Base-by-base conservation (phyloP, 2,113 vertebrate species). In the Poecilia latipinna region DNA sequence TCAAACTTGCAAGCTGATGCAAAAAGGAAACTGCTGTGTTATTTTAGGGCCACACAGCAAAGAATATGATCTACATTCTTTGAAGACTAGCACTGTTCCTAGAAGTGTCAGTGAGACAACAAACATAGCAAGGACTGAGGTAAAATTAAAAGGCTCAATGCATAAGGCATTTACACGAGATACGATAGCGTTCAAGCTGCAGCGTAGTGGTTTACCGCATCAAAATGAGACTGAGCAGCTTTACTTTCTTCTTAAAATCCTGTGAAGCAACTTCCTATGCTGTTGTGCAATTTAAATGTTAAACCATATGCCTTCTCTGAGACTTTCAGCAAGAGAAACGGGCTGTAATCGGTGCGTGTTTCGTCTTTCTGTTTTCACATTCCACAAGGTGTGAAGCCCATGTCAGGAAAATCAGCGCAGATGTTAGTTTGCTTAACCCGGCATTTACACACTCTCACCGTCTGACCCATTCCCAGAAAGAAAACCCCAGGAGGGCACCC, bases 1-100 rank as follows among this genome's bases (percentile, higher is more conserved):
- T 72, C 4, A 35, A 51, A 37, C 6, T 0, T 63, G 32, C 32
- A 22, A 22, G 62, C 61, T 73, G 2, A 74, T 35, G 39, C 72
- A 31, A 70, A 84, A 74, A 80, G 82, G 89, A 90, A 89, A 79
- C 79, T 62, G 80, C 76, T 26, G 37, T 31, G 83, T 83, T 83
- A 89, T 88, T 90, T 92, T 84, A 65, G 29, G 61, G 48, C 26
- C 15, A 1, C 0, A 24, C 29, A 68, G 51, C 83, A 69, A 80
- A 86, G 75, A 79, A 44, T 31, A 57, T 51, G 70, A 57, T 75
- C 64, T 35, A 44, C 70, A 72, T 90, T 88, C 85, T 89, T 76
- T 51, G 80, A 82, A 90, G 54, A 66, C 82, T 77, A 10, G 29
- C 54, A 69, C 71, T n/a, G 0, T 92, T 90, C 89, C 75, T 82